These are phyloP conservation scores for Gymnopithys bicolor DNA, from an alignment of 2,797 vertebrate species.

Conservation along the genomic window DNA sequence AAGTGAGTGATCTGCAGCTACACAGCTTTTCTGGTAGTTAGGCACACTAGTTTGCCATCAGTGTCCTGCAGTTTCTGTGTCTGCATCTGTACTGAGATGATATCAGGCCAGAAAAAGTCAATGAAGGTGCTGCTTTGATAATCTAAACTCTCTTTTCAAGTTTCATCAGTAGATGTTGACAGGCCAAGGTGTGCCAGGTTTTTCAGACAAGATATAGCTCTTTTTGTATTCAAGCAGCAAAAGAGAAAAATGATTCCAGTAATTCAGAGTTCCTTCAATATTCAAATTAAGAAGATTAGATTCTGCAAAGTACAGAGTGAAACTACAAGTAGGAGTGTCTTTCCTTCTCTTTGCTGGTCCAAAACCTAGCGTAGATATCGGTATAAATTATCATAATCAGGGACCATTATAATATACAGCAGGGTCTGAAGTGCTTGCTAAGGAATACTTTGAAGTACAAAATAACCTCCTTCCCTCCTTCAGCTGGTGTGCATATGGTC, in stretches of 20 bases:
- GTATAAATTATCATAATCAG: constrained; percentile 1
- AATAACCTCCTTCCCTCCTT: background rate
- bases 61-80: background rate
- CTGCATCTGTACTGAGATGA: background rate
- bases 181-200: background rate
- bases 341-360: background rate
- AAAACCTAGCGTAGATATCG: background rate
- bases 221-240: background rate
- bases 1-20: fast-evolving
- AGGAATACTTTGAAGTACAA: background rate
- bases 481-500: background rate
- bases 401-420: background rate
- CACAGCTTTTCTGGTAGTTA: background rate
- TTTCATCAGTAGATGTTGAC: background rate
- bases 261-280: background rate
- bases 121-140: background rate
- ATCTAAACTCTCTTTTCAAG: background rate
- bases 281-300: background rate
- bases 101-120: background rate
- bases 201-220: background rate
- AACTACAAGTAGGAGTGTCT: background rate
- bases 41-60: background rate
- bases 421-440: background rate
- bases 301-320: background rate
- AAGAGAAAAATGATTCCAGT: background rate